Base-by-base conservation (phyloP, 2,888 invertebrate genomes). In the Anaspis maculata region DNA sequence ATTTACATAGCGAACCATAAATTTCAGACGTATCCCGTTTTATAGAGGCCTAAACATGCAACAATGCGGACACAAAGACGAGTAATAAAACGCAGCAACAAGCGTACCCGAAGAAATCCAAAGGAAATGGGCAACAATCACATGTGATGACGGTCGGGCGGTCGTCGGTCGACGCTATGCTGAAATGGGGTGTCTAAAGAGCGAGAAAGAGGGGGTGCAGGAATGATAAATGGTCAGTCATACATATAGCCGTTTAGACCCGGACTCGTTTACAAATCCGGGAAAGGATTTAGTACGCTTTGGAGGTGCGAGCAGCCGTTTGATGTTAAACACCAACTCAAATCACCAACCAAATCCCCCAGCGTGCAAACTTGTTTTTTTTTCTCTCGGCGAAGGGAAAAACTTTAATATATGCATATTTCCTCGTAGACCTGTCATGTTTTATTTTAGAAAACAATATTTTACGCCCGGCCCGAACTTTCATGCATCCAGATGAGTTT, bases 181-280 rank as follows among this genome's bases (percentile, higher is more conserved):
- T 29, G 31, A 37, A 37, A 41, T 41, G 33, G 39, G 38, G 37
- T 32, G 37, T 33, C 30, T 33, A 29, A 26, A 33, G 30, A 33
- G 33, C 23, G 22, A 32, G 27, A 32, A 30, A 49, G 51, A 51
- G 53, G 49, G 56, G 56, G 54, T 52, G 58, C 43, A 47, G 46
- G 60, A 61, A 64, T 65, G 65, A 65, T 64, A 64, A 63, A 65
- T 65, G 65, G 65, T 63, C 63, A 64, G 60, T 62, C 61, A 60
- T 57, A 61, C 60, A 60, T 62, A 63, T 54, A 59, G 54, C 51
- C 59, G 61, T 59, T 63, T 61, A 61, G 59, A 54, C 54, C 56
- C 53, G 56, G 54, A 58, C 60, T 63, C 60, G 62, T 60, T 62
- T 61, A 62, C 60, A 63, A 64, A 64, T 64, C 64, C 63, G 56